Evolutionary conservation across 2,888 invertebrate genomes (phyloP).

Genomic region (Lymantria dispar): DNA sequence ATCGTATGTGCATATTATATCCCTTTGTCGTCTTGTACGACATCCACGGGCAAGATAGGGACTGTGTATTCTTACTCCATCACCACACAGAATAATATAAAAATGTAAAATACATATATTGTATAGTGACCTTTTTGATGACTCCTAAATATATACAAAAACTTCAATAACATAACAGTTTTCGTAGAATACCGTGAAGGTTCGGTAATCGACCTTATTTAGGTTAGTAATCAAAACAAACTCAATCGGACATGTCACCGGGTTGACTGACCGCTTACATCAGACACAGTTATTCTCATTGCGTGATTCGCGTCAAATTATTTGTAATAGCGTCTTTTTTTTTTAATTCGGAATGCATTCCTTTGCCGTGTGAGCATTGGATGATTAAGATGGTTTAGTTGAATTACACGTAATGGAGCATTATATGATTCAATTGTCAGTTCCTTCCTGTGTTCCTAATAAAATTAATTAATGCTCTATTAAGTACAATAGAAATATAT

Average conservation of each 20-base stretch:
- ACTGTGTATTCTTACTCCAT: too few species aligned
- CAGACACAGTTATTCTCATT: conserved; percentile 30
- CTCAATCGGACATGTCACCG: conserved; percentile 26
- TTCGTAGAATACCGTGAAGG: conserved; percentile 15
- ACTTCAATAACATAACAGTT: neutral
- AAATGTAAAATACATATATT: too few species aligned
- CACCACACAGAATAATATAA: too few species aligned
- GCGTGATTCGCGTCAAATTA: conserved; percentile 27
- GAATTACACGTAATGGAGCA: neutral
- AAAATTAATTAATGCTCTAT: too few species aligned
- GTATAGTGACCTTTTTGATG: neutral
- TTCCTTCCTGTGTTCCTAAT: too few species aligned
- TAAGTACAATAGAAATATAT: too few species aligned
- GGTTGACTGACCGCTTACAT: conserved; percentile 25
- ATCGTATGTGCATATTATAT: too few species aligned
- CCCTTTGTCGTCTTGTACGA: too few species aligned
- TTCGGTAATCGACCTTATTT: conserved; percentile 23
- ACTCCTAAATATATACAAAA: neutral
- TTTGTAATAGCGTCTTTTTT: conserved; percentile 29
- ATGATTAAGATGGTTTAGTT: neutral
- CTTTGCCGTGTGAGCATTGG: conserved; percentile 3
- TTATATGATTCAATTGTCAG: too few species aligned
- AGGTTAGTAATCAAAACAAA: conserved; percentile 7
- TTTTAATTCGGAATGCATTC: conserved; percentile 2
- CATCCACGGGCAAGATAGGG: too few species aligned